Evolutionary conservation across 2,113 vertebrate species (phyloP), one percentile per base, ranked within the genome.

Genomic region (Eudorcas thomsonii): DNA sequence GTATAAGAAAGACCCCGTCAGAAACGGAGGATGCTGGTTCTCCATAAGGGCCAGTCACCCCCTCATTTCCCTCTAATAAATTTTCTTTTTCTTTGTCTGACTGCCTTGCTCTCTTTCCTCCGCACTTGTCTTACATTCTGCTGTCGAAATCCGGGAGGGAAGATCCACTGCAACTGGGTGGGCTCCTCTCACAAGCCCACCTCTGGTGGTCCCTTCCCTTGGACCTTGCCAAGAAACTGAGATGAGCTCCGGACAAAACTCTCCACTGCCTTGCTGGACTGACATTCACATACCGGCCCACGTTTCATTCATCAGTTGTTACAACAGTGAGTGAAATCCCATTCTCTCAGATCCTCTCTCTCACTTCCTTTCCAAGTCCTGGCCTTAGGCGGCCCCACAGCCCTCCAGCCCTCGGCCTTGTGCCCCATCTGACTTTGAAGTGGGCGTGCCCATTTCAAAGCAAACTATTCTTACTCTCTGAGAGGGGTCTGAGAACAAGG

Each of bases 311-410:
- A 21, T 71, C 17, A 4, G n/a, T 36, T 71, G 64, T 36, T 36
- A 36, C 8, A 2, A 64, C 0, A 2, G 64, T 21, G 17, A 71
- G 64, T 71, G n/a, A 36, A 71, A 36, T 36, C n/a, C 67, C 9
- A 1, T 23, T 71, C n/a, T 36, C n/a, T 71, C n/a, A 23, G 19
- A 36, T 12, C n/a, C n/a, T 39, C 67, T 71, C 33, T 36, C 19
- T 36, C 0, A 2, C 2, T 10, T 39, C 10, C 67, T 71, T 71
- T 71, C 67, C 19, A 39, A 71, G 10, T 71, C 67, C 5, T 71
- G 21, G 19, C 67, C n/a, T 36, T 71, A 23, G n/a, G n/a, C 0
- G 0, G 10, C 67, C 67, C n/a, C 19, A 71, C 0, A 5, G 67
- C n/a, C n/a, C 67, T 71, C 8, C 0, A 71, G 67, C 67, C 5